A percentile compares a stretch with the other conserved stretches of the same genome.
Conservation (phyloP, 2,113 vertebrate genomes). For the Zosterops pallidus region DNA sequence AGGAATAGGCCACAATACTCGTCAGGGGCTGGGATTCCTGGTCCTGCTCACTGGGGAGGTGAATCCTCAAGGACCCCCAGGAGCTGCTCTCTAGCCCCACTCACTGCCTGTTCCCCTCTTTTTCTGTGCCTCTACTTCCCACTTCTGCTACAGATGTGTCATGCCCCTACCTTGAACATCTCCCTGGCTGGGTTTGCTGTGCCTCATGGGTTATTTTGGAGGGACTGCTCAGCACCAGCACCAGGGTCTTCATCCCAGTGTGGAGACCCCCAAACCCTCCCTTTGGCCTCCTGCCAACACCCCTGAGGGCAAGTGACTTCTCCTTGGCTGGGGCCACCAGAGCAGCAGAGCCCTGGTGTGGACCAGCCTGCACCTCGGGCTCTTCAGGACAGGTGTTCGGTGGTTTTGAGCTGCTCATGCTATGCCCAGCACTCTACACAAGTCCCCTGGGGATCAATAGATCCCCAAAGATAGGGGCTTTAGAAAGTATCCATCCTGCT, state of each 20-base stretch:
- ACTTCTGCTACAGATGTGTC: rapidly evolving
- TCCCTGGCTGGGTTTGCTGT: not conserved
- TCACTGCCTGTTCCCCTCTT: not conserved
- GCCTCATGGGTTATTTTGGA: not conserved
- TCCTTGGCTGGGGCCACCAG: not conserved
- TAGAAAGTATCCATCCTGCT: not conserved
- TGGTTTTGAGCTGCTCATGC: not conserved
- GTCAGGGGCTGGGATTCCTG: not conserved
- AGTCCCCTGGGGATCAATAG: not conserved
- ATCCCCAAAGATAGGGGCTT: not conserved
- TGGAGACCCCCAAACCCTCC: not conserved
- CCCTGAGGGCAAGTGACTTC: not conserved
- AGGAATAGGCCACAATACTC: not conserved
- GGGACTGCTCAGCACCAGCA: not conserved
- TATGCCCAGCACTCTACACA: not conserved
- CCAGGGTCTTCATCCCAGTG: not conserved
- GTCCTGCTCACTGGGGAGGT: rapidly evolving
- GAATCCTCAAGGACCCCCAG: not conserved
- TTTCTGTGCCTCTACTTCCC: not conserved
- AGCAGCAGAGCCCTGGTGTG: not conserved
- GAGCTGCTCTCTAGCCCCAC: not conserved
- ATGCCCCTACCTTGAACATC: not conserved
- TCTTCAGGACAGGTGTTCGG: rapidly evolving
- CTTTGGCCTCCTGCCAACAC: not conserved
- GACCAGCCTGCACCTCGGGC: not conserved